Conservation (phyloP, 2,113 vertebrate species). For the Ibidorhyncha struthersii region DNA sequence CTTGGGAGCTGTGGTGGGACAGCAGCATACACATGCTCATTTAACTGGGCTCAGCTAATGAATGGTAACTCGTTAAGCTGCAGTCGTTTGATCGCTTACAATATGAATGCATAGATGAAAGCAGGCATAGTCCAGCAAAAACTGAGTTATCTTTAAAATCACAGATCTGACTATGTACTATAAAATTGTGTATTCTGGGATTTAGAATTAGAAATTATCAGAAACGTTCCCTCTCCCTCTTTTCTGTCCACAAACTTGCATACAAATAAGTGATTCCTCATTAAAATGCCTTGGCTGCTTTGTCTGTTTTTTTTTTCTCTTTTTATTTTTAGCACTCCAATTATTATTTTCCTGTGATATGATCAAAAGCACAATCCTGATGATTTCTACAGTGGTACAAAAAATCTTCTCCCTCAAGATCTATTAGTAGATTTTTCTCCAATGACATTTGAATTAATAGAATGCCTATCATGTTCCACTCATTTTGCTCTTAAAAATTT, state of each 20-base stretch:
- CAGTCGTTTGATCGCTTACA: neutral
- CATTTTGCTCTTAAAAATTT: neutral
- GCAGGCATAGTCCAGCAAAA: neutral
- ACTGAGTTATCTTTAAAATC: neutral
- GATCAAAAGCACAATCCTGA: neutral
- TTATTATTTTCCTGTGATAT: neutral
- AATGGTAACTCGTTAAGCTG: neutral
- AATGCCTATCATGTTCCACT: neutral
- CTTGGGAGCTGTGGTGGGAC: neutral
- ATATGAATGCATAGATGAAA: neutral
- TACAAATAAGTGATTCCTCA: neutral
- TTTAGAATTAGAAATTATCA: neutral
- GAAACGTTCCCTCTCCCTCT: neutral
- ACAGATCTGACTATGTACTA: neutral
- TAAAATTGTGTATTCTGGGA: neutral
- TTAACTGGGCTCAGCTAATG: neutral
- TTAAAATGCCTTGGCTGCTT: neutral
- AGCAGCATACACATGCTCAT: neutral
- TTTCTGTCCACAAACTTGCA: neutral
- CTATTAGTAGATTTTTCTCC: neutral
- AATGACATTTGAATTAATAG: neutral
- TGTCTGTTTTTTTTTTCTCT: accelerated
- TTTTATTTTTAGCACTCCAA: neutral
- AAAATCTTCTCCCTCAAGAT: neutral
- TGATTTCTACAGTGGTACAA: neutral